Percentiles rank a stretch among this genome's conserved stretches.
These are phyloP conservation scores for Caenorhabditis tropicalis DNA, from an alignment of 1,140 invertebrate species.

Conservation along the genomic window DNA sequence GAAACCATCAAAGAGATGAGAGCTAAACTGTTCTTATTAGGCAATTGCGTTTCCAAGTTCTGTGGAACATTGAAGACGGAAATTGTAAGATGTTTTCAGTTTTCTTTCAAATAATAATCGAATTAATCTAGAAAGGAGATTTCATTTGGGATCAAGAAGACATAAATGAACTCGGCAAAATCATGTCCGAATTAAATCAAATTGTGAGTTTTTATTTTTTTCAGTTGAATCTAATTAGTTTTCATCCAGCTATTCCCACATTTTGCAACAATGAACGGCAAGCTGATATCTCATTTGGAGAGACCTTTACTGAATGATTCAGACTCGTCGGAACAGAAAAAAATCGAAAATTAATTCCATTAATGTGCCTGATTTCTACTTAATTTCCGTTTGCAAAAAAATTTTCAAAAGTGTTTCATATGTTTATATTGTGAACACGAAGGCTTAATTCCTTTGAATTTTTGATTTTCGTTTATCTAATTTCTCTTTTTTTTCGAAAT, in stretches of 20 bases:
- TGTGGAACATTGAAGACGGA: neutral
- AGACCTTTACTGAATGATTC: neutral
- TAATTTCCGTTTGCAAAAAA: too few relatives aligned
- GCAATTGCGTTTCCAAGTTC: neutral
- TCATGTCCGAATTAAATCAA: neutral
- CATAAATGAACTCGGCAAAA: neutral
- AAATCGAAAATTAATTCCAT: neutral
- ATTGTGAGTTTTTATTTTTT: neutral
- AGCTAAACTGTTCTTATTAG: neutral
- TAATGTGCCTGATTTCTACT: neutral
- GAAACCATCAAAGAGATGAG: neutral
- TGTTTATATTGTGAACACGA: too few relatives aligned
- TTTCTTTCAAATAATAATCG: too few relatives aligned
- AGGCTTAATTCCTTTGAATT: too few relatives aligned
- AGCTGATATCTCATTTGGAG: neutral
- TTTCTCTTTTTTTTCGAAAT: too few relatives aligned
- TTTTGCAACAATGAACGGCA: neutral
- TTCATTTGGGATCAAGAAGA: neutral
- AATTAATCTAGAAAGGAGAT: neutral
- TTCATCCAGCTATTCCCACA: neutral
- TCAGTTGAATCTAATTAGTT: neutral
- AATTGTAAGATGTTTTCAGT: too few relatives aligned
- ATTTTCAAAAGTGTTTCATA: too few relatives aligned
- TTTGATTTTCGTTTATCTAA: too few relatives aligned
- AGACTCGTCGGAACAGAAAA: neutral